These are phyloP conservation scores for Mastomys natalensis DNA, from an alignment of 2,113 vertebrate species.

Conservation along the genomic window DNA sequence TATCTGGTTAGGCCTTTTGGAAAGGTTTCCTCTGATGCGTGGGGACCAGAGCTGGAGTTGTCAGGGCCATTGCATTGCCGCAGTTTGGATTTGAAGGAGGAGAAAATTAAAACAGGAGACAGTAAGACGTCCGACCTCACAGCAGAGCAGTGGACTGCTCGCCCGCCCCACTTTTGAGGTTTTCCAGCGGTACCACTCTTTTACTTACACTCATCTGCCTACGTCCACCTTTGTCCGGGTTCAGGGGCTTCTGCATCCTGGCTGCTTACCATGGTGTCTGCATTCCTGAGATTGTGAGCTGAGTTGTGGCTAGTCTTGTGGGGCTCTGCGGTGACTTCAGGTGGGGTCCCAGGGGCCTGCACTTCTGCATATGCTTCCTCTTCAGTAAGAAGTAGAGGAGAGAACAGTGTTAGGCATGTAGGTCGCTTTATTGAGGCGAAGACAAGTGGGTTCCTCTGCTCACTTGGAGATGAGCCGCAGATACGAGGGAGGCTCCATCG, in stretches of 20 bases:
- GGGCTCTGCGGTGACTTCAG: neutral
- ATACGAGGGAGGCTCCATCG: neutral
- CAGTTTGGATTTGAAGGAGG: constrained; percentile 75
- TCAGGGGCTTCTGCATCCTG: neutral
- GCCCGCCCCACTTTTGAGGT: constrained; percentile 24
- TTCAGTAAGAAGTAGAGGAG: too few species aligned
- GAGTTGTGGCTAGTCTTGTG: neutral
- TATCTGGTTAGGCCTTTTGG: constrained; percentile 88
- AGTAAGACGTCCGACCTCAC: neutral
- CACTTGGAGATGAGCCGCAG: neutral
- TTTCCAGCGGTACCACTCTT: constrained; percentile 33
- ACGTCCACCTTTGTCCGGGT: neutral
- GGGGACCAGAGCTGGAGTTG: constrained; percentile 84
- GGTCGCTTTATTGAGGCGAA: neutral
- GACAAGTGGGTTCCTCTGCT: neutral
- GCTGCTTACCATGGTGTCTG: neutral
- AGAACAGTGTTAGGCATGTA: neutral
- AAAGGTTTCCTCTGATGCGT: constrained; percentile 86
- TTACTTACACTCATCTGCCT: neutral
- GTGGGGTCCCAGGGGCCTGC: neutral
- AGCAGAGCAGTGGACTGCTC: neutral
- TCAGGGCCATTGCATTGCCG: constrained; percentile 79
- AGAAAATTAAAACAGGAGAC: constrained; percentile 73
- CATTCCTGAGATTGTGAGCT: neutral
- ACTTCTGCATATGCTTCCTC: neutral